Percentiles rank a stretch among this genome's conserved stretches.
phyloP scores from a whole-genome alignment of 2,113 vertebrate species.

The Pollimyrus isidori region DNA sequence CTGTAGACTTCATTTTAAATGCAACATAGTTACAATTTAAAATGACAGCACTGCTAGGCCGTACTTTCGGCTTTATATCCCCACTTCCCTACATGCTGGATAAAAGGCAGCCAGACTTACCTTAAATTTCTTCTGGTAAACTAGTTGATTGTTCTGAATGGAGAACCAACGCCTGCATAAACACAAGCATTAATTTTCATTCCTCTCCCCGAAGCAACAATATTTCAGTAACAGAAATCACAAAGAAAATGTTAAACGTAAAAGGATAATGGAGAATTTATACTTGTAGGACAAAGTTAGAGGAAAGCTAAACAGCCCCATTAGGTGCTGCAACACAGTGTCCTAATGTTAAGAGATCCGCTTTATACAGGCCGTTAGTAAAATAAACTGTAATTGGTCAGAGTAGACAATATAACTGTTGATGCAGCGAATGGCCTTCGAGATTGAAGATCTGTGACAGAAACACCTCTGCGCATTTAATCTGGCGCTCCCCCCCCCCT shows the following conservation, averaged over 20 bases:
- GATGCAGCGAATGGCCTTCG: neutral
- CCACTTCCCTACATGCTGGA: neutral
- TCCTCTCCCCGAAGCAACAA: neutral
- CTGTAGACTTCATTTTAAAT: neutral
- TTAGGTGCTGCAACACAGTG: neutral
- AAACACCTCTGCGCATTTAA: neutral
- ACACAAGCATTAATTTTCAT: neutral
- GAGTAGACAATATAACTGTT: neutral
- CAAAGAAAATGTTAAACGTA: neutral
- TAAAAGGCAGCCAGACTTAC: conserved; percentile 49
- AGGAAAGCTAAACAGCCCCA: neutral
- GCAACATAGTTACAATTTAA: neutral
- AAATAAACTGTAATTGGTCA: neutral
- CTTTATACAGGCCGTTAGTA: neutral
- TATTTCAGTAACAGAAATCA: neutral
- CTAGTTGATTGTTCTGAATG: conserved; percentile 96
- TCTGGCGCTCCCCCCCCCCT: neutral
- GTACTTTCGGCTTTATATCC: neutral
- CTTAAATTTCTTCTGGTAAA: conserved; percentile 98
- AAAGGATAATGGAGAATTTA: neutral
- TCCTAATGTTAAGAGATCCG: neutral
- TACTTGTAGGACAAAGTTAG: neutral
- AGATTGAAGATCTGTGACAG: neutral
- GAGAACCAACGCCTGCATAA: conserved; percentile 92
- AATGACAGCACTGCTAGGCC: neutral